Evolutionary conservation across 2,888 invertebrate genomes (phyloP), one percentile per base, ranked within the genome.

Genomic region (Listrodromus nycthemerus): DNA sequence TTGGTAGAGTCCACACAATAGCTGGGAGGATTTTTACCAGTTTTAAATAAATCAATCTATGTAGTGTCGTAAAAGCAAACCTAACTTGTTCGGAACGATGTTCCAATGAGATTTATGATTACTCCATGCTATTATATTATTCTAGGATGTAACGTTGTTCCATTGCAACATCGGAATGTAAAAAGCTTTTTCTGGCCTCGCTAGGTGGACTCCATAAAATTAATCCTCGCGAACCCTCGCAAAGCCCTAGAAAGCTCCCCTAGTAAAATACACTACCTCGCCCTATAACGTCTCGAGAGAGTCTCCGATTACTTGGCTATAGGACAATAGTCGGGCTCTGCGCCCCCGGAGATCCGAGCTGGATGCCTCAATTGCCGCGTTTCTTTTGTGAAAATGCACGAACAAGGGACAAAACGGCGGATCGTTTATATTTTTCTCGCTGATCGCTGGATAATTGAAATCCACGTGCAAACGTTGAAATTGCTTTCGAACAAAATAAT

Each of bases 171-270:
- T 75, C 61, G 10, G 24, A 21, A 37, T 50, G 79, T 55, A 58
- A 75, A 45, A 79, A 76, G 55, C 74, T 75, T 71, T 48, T 48
- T 61, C 33, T 52, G 71, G 50, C 61, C 37, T 27, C 48, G 75
- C 63, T 70, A 52, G 41, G 69, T 63, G 30, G 55, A 61, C 73
- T 73, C 73, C 52, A 37, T 71, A 75, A 83, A 70, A 79, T 79
- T 75, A 80, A 83, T 75, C 79, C 83, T 71, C 79, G 65, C 48
- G 55, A 52, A 75, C 74, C 79, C 79, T 75, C 83, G 79, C n/a
- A 83, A 79, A 83, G 79, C 83, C 83, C 55, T 83, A 83, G 74
- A 75, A 82, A 78, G 70, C 65, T 79, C 70, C 79, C 69, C 58
- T 33, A 70, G 73, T 66, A 41, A 50, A 33, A 24, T 67, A 73